Conservation (phyloP, 2,888 invertebrate genomes). For the Galerucella calmariensis region DNA sequence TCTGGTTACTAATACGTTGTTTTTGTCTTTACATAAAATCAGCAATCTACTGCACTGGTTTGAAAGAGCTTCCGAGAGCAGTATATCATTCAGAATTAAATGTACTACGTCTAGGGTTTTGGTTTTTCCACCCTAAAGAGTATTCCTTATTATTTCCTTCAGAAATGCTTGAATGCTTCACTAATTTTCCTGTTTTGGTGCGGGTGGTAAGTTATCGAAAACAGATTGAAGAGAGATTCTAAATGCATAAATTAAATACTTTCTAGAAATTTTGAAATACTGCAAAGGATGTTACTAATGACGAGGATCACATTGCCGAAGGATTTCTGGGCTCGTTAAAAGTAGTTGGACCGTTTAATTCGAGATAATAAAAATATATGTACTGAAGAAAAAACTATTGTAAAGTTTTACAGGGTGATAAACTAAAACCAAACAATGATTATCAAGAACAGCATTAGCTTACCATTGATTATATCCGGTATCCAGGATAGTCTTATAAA, state of each 20-base stretch:
- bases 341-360: not conserved
- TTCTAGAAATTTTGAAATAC: slow-evolving; percentile 3
- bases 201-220: slow-evolving; percentile 5
- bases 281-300: slow-evolving; percentile 12
- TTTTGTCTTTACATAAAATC: not conserved
- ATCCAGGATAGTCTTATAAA: too few species aligned
- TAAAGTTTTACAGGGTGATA: too few species aligned
- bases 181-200: slow-evolving; percentile 32
- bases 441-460: too few species aligned
- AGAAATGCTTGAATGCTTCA: slow-evolving; percentile 27
- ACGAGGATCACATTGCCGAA: not conserved
- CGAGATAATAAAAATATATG: not conserved
- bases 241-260: not conserved
- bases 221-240: not conserved
- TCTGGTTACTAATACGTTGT: not conserved
- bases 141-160: slow-evolving; percentile 28
- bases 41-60: not conserved
- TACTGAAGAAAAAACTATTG: not conserved
- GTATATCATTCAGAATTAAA: slow-evolving; percentile 27
- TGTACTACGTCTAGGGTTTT: slow-evolving; percentile 10
- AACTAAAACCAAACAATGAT: too few species aligned
- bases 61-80: slow-evolving; percentile 11
- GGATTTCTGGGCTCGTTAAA: not conserved
- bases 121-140: slow-evolving; percentile 15
- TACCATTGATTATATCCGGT: too few species aligned